Evolutionary conservation across 2,888 invertebrate genomes (phyloP), one percentile per base, ranked within the genome.

Genomic region (Eupithecia subfuscata): DNA sequence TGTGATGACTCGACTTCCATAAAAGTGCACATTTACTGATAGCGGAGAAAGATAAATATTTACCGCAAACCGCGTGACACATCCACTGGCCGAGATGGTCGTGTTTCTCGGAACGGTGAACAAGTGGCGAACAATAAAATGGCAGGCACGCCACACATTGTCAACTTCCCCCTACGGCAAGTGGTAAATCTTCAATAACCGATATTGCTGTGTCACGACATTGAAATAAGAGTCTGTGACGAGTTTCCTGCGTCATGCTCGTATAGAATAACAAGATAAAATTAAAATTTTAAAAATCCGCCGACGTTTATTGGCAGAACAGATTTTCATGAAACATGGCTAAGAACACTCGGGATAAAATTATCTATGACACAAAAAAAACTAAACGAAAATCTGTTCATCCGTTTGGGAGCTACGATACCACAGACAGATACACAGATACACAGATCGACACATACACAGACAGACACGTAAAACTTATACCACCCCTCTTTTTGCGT

Each of bases 181-280:
- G 82, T 84, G 83, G 82, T 74, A 79, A 83, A 85, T 82, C 83
- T 80, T 71, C 82, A 82, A 84, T 83, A 85, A 85, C 79, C 77
- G 75, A 80, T 76, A 82, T 85, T 83, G 84, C 82, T 78, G 78
- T 82, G 81, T 84, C 82, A 82, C 77, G 75, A 82, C 78, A 73
- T 60, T 64, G 5, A 7, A 22, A 16, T 25, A 56, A 40, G 71
- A 73, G 78, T 78, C 76, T 73, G 70, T 25, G 70, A 56, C 73
- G 2, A 45, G 18, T 74, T 75, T 70, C 16, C 45, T 71, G 70
- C 69, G 18, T 63, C 45, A 70, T 67, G n/a, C 52, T 56, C 22
- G 12, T 56, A 22, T 56, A 22, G 12, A 22, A 22, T 9, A n/a
- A n/a, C n/a, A n/a, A n/a, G n/a, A n/a, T n/a, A n/a, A n/a, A n/a